Conservation (phyloP, 1,140 invertebrate genomes). For the Brachionus rotundiformis region DNA sequence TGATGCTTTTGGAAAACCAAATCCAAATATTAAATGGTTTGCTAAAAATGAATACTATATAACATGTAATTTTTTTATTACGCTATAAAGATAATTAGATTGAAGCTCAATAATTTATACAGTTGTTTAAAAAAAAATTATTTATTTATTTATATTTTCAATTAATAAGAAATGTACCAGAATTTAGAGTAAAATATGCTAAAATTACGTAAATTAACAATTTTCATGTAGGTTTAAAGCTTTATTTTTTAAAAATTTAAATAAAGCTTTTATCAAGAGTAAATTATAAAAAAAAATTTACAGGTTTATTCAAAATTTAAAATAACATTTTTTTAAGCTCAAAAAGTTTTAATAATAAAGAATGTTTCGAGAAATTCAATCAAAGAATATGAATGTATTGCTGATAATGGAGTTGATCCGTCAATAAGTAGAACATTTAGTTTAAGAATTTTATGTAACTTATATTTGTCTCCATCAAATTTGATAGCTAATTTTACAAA, state of each 20-base stretch:
- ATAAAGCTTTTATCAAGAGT: too few species aligned
- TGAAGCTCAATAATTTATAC: too few species aligned
- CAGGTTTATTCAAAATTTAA: too few species aligned
- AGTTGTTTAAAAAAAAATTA: too few species aligned
- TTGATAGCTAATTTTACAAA: not conserved
- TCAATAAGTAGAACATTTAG: constrained; percentile 31
- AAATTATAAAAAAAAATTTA: too few species aligned
- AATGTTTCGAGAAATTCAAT: constrained; percentile 33
- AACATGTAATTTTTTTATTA: constrained; percentile 4
- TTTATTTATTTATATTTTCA: too few species aligned
- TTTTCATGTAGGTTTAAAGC: too few species aligned
- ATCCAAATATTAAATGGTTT: constrained; percentile 38
- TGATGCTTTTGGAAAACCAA: constrained; percentile 38
- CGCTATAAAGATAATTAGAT: not conserved
- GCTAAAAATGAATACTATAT: not conserved
- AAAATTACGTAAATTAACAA: too few species aligned
- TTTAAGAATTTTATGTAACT: constrained; percentile 26
- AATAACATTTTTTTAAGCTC: not conserved
- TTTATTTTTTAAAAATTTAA: too few species aligned
- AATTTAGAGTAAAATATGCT: too few species aligned
- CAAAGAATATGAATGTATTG: constrained; percentile 35
- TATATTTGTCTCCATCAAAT: not conserved
- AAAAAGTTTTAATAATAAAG: not conserved
- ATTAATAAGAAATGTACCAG: too few species aligned
- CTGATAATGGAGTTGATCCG: constrained; percentile 36